Evolutionary conservation across 2,113 vertebrate genomes (phyloP).

Genomic region (Nematolebias whitei): DNA sequence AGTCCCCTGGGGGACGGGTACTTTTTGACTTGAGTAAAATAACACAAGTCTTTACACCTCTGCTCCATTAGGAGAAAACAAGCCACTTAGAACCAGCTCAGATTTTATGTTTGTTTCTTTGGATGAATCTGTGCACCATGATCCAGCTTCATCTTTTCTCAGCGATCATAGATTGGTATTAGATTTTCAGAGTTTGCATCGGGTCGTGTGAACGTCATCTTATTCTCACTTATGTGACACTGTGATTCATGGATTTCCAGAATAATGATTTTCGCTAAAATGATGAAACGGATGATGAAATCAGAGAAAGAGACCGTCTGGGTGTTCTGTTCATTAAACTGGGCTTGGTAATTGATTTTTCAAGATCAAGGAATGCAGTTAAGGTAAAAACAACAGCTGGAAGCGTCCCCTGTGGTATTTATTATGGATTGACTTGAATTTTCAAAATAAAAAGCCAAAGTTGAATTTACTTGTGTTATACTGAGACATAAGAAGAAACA

Average conservation of each 20-base stretch:
- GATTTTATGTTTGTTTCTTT: too few species aligned
- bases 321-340: background rate
- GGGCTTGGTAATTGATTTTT: background rate
- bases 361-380: background rate
- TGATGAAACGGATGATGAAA: slow-evolving; percentile 18
- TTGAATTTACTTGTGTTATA: too few species aligned
- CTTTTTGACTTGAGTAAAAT: too few species aligned
- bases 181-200: background rate
- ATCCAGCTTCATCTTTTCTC: slow-evolving; percentile 29
- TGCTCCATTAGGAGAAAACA: too few species aligned
- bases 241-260: background rate
- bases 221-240: background rate
- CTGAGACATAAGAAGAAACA: too few species aligned
- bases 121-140: background rate
- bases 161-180: slow-evolving; percentile 12
- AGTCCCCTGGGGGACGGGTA: too few species aligned
- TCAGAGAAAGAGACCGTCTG: background rate
- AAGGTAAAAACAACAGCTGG: background rate
- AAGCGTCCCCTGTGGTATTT: background rate
- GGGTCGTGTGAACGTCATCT: background rate
- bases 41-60: too few species aligned
- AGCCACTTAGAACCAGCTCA: too few species aligned
- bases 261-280: slow-evolving; percentile 8
- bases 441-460: too few species aligned
- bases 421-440: too few species aligned